phyloP scores from a whole-genome alignment of 2,113 vertebrate species.

The Chlorodrepanis virens region DNA sequence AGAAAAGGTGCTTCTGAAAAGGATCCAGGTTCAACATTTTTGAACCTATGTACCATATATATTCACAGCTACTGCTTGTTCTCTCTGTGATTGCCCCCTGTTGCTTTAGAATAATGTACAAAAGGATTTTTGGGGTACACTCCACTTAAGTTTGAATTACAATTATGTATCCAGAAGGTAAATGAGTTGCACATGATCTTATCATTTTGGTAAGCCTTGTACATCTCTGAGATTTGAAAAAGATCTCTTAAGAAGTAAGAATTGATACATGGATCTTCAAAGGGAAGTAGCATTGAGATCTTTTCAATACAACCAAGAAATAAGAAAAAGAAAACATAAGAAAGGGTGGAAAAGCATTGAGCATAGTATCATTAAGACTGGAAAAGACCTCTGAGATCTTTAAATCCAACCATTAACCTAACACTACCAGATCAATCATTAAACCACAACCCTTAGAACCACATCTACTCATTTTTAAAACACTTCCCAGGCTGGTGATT shows the following conservation, averaged over 20 bases:
- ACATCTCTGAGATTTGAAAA: neutral
- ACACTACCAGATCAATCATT: neutral
- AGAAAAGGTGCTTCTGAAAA: neutral
- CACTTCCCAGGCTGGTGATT: neutral
- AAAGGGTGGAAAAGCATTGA: neutral
- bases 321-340: neutral
- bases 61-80: neutral
- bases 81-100: neutral
- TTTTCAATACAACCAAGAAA: neutral
- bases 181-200: neutral
- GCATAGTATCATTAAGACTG: neutral
- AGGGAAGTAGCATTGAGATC: neutral
- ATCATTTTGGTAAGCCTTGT: neutral
- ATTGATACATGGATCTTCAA: neutral
- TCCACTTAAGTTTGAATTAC: neutral
- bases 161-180: neutral
- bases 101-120: neutral
- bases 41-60: accelerated
- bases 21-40: neutral
- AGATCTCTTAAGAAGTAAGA: neutral
- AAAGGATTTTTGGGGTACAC: neutral
- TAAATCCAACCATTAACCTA: neutral
- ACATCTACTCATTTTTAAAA: neutral
- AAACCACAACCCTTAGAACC: neutral
- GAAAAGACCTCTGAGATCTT: neutral